phyloP scores from a whole-genome alignment of 1,140 invertebrate species.

The Magallana ariakensis region DNA sequence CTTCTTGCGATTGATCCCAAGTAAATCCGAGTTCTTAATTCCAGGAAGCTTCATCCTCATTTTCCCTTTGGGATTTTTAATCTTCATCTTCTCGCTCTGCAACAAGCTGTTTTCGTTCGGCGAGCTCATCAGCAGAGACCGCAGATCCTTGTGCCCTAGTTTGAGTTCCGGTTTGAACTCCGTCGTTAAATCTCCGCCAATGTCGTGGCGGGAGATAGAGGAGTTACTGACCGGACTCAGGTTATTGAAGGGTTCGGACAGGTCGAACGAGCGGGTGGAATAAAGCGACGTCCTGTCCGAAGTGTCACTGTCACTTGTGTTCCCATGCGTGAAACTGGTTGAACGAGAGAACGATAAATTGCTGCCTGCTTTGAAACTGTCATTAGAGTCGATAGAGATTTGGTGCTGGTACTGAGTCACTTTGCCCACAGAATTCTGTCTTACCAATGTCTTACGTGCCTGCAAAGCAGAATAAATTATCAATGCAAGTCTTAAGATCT shows the following conservation, averaged over 20 bases:
- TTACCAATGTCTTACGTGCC: neutral
- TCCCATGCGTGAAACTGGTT: constrained; percentile 41
- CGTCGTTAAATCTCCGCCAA: neutral
- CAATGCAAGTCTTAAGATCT: too few relatives aligned
- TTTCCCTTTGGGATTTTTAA: constrained; percentile 48
- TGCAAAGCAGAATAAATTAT: neutral
- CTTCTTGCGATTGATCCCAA: constrained; percentile 58
- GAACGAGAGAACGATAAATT: constrained; percentile 40
- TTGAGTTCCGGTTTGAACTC: constrained; percentile 38
- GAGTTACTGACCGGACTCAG: constrained; percentile 42
- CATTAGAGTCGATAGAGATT: constrained; percentile 30
- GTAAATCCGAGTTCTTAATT: constrained; percentile 35
- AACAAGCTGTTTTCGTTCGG: constrained; percentile 43
- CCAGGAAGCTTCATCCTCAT: constrained; percentile 46
- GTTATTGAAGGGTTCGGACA: constrained; percentile 34
- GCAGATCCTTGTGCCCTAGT: constrained; percentile 26
- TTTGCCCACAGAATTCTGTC: constrained; percentile 17
- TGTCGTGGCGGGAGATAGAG: constrained; percentile 22
- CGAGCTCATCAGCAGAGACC: constrained; percentile 36
- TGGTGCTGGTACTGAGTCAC: constrained; percentile 3
- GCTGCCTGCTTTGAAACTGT: constrained; percentile 25
- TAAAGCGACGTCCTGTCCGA: constrained; percentile 5
- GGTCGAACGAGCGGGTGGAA: constrained; percentile 47
- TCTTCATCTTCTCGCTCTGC: constrained; percentile 50
- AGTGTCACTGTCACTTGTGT: constrained; percentile 57